Percentiles rank a stretch among this genome's conserved stretches.
These are phyloP conservation scores for Heliocidaris erythrogramma DNA, from an alignment of 35 echinoderm and acorn worm species.

Conservation along the genomic window DNA sequence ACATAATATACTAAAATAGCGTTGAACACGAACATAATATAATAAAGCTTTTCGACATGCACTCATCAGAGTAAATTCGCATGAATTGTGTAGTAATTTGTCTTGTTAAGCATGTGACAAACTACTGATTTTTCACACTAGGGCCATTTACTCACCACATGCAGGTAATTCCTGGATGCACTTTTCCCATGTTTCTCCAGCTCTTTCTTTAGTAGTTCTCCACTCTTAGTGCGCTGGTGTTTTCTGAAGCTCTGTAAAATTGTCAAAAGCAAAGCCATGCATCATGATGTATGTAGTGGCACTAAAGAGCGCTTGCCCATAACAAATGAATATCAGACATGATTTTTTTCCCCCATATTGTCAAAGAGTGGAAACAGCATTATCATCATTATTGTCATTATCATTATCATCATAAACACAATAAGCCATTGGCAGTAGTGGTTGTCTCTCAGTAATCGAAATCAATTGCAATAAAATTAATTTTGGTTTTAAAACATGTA, in stretches of 20 bases:
- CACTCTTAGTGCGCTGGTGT: slow-evolving; percentile 87
- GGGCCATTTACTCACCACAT: slow-evolving; percentile 62
- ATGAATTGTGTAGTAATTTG: too few relatives aligned
- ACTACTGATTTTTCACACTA: too few relatives aligned
- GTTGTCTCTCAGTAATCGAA: too few relatives aligned
- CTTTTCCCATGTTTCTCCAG: slow-evolving; percentile 86
- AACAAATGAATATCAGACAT: neutral
- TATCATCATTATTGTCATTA: neutral
- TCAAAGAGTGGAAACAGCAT: neutral
- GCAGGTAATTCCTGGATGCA: slow-evolving; percentile 83
- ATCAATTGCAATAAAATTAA: too few relatives aligned
- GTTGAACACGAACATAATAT: too few relatives aligned
- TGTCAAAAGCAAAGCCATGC: neutral
- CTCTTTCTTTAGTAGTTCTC: slow-evolving; percentile 90
- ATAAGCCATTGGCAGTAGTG: too few relatives aligned
- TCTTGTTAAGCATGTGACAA: too few relatives aligned
- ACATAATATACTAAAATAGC: too few relatives aligned
- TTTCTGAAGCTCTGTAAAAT: slow-evolving; percentile 76
- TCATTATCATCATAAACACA: too few relatives aligned
- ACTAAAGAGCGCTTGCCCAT: neutral
- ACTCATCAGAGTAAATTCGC: too few relatives aligned
- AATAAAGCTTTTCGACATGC: too few relatives aligned
- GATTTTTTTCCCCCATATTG: neutral
- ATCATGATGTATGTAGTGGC: neutral
- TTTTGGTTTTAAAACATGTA: too few relatives aligned